Evolutionary conservation across 2,113 vertebrate genomes (phyloP), one percentile per base, ranked within the genome.

Genomic region (Epinephelus moara): DNA sequence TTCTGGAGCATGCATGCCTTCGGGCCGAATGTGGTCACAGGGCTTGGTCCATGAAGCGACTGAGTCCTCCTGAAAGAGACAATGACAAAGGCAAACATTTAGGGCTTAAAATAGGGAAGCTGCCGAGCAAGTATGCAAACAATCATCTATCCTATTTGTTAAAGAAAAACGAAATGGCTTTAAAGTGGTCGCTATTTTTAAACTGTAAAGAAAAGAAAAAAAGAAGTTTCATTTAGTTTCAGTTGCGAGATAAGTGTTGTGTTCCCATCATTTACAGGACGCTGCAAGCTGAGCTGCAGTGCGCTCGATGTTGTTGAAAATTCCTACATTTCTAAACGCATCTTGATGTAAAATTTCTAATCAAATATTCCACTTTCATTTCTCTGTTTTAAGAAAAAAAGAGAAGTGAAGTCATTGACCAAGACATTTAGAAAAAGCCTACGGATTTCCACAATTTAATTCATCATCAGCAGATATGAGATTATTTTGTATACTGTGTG

Each of bases 1-100:
- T 99, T 99, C 91, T 98, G 97, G 78, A 99, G 95, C 96, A 99
- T 97, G 49, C 97, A 98, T 83, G 98, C 98, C 95, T 99, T 99
- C 81, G 98, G 98, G 93, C 98, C 98, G 61, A 99, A 99, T 0
- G 97, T 99, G 75, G 98, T 99, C 91, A 99, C 98, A 3, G 98
- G 98, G 94, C 97, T 97, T 30, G 98, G 98, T 94, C 98, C 98
- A 15, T 99, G 98, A 80, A 99, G 95, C 15, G 98, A 99, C 81
- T 98, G 97, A 0, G 95, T 97, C 89, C 98, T 97, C 96, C 98
- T 99, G 70, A 71, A 87, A 88, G 27, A 89, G 25, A 88, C 9
- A 71, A 71, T 0, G 11, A 67, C 60, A 45, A 80, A 72, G 25
- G 66, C 10, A 53, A 62, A 21, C 5, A 45, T 9, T 12, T 3